Conservation (phyloP, 1,140 invertebrate species). For the Lepidurus packardi region DNA sequence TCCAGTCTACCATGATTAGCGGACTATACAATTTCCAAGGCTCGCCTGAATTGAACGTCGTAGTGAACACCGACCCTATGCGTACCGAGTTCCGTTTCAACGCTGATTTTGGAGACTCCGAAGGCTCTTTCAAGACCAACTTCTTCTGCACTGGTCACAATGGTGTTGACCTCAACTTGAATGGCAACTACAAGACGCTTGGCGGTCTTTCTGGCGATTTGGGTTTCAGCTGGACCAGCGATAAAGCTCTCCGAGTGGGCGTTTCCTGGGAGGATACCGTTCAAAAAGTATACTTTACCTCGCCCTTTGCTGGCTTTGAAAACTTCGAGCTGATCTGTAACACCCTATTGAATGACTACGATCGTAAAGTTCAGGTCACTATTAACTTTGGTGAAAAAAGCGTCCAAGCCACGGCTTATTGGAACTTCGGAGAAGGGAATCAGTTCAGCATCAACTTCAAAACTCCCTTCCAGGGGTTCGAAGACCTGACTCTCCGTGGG, state of each 20-base stretch:
- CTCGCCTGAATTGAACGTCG: slow-evolving; percentile 4
- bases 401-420: background rate
- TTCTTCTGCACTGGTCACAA: slow-evolving; percentile 23
- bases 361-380: background rate
- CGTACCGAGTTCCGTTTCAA: slow-evolving; percentile 4
- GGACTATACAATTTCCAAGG: slow-evolving; percentile 25
- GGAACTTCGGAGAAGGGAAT: background rate
- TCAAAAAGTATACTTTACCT: slow-evolving; percentile 30
- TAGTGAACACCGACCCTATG: background rate
- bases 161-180: background rate
- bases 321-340: slow-evolving; percentile 33
- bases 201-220: background rate
- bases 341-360: slow-evolving; percentile 8
- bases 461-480: slow-evolving; percentile 32
- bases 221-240: background rate
- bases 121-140: background rate
- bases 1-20: slow-evolving; percentile 23
- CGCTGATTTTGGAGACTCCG: background rate
- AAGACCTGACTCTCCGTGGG: slow-evolving; percentile 28
- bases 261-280: background rate
- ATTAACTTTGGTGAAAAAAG: background rate
- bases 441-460: slow-evolving; percentile 24
- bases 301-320: slow-evolving; percentile 40
- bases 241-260: background rate
- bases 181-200: slow-evolving; percentile 25